phyloP scores from a whole-genome alignment of 2,888 invertebrate species.

The Pheosia gnoma region DNA sequence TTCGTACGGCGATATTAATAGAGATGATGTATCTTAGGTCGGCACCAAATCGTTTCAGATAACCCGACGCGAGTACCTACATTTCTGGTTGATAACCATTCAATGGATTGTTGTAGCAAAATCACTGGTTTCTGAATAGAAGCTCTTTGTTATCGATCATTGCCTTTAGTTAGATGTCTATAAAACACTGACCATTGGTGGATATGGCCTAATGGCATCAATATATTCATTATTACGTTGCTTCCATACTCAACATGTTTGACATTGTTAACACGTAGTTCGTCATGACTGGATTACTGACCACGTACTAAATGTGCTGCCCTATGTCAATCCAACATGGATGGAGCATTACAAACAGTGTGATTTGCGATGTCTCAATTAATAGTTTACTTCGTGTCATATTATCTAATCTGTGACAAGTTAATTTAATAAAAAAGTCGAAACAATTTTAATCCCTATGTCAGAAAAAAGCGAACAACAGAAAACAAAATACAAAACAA shows the following conservation, averaged over 20 bases:
- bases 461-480: not conserved
- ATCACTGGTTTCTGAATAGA: slow-evolving; percentile 14
- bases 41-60: slow-evolving; percentile 38
- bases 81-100: slow-evolving; percentile 32
- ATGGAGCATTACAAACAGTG: no score
- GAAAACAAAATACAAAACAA: not conserved
- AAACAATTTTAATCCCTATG: no score
- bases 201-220: not conserved
- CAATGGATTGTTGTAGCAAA: slow-evolving; percentile 19
- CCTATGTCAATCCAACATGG: no score
- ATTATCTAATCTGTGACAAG: no score
- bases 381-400: no score
- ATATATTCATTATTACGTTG: not conserved
- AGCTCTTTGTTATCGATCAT: slow-evolving; percentile 7
- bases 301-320: no score
- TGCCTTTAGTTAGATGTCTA: not conserved
- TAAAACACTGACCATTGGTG: not conserved
- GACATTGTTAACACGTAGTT: no score
- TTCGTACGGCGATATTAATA: slow-evolving; percentile 21
- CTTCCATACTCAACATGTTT: no score
- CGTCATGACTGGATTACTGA: no score
- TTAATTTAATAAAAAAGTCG: no score
- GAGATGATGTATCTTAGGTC: slow-evolving; percentile 31
- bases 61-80: slow-evolving; percentile 24
- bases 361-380: no score